Base-by-base conservation (phyloP, 2,113 vertebrate species). In the Neolamprologus hecqui region DNA sequence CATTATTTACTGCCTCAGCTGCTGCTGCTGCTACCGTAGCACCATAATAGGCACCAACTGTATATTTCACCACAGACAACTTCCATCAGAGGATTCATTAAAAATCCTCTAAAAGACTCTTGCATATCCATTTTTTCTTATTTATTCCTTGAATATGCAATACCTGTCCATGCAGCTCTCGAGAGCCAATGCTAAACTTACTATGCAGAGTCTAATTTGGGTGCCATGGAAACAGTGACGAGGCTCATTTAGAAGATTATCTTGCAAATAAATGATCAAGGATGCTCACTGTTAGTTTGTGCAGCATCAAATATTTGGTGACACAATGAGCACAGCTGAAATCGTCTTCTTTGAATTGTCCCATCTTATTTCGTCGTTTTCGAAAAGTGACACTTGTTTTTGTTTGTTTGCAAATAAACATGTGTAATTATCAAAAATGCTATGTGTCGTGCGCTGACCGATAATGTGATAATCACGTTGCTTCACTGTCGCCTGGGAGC, bases 1-100 rank as follows among this genome's bases (percentile, higher is more conserved):
- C 90, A 95, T 96, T 96, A 96, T 96, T 96, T 96, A 96, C 95
- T 83, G 89, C 92, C 73, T 93, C 91, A 92, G 94, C 93, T 92
- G 90, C 92, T 93, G 90, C 89, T 93, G 91, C 90, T 82, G 90
- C 84, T 89, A 83, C 83, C 81, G 60, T 84, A 60, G 87, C 83
- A 63, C 79, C 86, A 86, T 86, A 92, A 94, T 88, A 90, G 88
- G 86, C 89, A 88, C 70, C 42, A 4, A 75, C 84, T 85, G 45
- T 81, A 88, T 77, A 82, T 65, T 85, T 85, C 57, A 88, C 82
- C 85, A 83, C 49, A 88, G 82, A 89, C 65, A 90, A 82, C 51
- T 73, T 84, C 84, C 80, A 85, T 83, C 75, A 54, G 42, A 54
- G 40, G 63, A 83, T 79, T 83, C 40, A 55, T 31, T 55, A 21